These are phyloP conservation scores for Scolopax bukidnonensis DNA, from an alignment of 2,797 vertebrate species.

Conservation along the genomic window DNA sequence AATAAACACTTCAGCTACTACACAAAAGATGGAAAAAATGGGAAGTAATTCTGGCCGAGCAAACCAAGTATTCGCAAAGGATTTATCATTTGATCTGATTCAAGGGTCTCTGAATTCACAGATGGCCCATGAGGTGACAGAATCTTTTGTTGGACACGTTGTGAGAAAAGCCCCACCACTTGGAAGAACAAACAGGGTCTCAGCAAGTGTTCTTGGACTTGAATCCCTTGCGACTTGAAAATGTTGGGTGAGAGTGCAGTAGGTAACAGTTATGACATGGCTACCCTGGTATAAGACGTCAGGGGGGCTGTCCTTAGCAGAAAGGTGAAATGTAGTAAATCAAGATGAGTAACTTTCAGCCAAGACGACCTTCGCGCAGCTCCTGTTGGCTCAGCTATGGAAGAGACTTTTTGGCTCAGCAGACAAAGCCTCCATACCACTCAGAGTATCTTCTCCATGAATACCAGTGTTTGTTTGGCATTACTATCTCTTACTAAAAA, in stretches of 20 bases:
- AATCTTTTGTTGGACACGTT: constrained; percentile 39
- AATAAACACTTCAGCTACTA: constrained; percentile 64
- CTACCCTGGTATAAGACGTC: background rate
- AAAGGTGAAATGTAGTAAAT: background rate
- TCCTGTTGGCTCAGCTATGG: background rate
- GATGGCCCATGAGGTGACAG: constrained; percentile 46
- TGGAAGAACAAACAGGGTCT: constrained; percentile 49
- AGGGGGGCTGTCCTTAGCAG: background rate
- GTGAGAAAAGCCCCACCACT: constrained; percentile 28
- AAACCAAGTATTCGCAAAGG: constrained; percentile 37
- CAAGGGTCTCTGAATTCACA: constrained; percentile 56
- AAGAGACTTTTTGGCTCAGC: background rate
- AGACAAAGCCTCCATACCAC: background rate
- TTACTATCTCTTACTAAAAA: background rate
- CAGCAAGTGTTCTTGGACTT: background rate
- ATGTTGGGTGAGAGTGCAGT: constrained; percentile 11
- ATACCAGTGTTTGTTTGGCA: background rate
- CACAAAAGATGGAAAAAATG: constrained; percentile 61
- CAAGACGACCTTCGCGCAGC: background rate
- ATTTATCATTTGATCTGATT: constrained; percentile 63
- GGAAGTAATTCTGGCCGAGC: constrained; percentile 52
- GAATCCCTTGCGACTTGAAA: constrained; percentile 19
- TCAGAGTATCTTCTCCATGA: background rate
- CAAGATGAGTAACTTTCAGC: background rate
- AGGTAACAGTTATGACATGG: background rate